phyloP scores from a whole-genome alignment of 1,140 invertebrate genomes.

The Archegozetes longisetosus region DNA sequence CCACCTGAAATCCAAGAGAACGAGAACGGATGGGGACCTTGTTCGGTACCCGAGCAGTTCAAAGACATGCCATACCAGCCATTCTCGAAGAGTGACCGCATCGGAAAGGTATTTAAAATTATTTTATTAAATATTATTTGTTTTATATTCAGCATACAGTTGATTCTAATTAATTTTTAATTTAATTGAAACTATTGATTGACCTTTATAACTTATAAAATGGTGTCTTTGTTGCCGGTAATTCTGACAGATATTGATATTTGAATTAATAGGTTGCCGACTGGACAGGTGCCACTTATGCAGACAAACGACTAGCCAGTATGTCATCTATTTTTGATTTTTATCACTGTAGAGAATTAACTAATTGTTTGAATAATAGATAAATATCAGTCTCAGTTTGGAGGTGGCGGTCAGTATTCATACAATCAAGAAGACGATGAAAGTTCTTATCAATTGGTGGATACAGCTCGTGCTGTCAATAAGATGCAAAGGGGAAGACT shows the following conservation, averaged over 20 bases:
- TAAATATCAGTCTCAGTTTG: constrained; percentile 90
- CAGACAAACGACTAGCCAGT: constrained; percentile 90
- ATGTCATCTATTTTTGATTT: constrained; percentile 31
- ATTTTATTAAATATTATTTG: constrained; percentile 2
- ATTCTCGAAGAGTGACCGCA: constrained; percentile 87
- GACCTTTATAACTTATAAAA: too few relatives aligned
- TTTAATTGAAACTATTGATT: too few relatives aligned
- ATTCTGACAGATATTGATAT: background rate
- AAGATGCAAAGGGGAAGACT: constrained; percentile 76
- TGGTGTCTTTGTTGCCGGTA: background rate
- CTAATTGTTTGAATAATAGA: constrained; percentile 37
- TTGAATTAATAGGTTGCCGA: constrained; percentile 60
- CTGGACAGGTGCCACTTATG: constrained; percentile 86
- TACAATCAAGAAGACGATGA: constrained; percentile 98
- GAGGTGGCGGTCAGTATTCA: constrained; percentile 74
- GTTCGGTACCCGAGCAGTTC: constrained; percentile 80
- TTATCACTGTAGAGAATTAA: constrained; percentile 7
- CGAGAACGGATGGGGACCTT: constrained; percentile 84
- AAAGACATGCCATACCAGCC: constrained; percentile 97
- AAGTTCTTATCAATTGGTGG: constrained; percentile 92
- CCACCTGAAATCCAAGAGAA: constrained; percentile 70
- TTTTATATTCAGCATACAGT: background rate
- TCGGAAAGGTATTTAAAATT: constrained; percentile 64
- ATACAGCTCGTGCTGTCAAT: constrained; percentile 65
- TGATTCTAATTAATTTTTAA: background rate